phyloP scores from a whole-genome alignment of 1,140 invertebrate species.

The Babylonia areolata region DNA sequence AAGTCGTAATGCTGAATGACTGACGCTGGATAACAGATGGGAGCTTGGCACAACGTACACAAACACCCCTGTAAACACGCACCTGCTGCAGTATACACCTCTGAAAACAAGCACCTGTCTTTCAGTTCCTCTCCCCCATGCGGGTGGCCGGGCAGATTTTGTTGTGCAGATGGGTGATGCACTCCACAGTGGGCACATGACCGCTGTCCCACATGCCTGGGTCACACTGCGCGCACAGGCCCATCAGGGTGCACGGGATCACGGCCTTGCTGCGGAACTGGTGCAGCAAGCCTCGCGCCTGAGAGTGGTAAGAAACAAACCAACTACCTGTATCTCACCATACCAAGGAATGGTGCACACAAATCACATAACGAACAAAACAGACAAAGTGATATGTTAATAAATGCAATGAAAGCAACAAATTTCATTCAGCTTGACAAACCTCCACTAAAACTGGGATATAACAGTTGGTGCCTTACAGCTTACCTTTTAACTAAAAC shows the following conservation, averaged over 20 bases:
- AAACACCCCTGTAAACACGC: neutral
- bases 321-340: neutral
- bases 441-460: too few species aligned
- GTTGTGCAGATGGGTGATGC: constrained; percentile 67
- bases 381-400: too few species aligned
- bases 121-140: neutral
- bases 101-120: neutral
- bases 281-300: constrained; percentile 91
- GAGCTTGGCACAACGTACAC: neutral
- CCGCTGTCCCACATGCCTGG: constrained; percentile 95
- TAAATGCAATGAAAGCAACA: neutral
- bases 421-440: too few species aligned
- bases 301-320: constrained; percentile 49
- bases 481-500: too few species aligned
- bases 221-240: constrained; percentile 90
- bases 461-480: too few species aligned
- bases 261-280: constrained; percentile 89
- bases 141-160: constrained; percentile 59
- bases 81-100: neutral
- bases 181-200: constrained; percentile 80
- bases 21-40: neutral
- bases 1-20: neutral
- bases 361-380: too few species aligned
- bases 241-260: constrained; percentile 91
- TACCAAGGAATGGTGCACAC: too few species aligned